phyloP scores from a whole-genome alignment of 1,140 invertebrate genomes.

The Galleria mellonella region DNA sequence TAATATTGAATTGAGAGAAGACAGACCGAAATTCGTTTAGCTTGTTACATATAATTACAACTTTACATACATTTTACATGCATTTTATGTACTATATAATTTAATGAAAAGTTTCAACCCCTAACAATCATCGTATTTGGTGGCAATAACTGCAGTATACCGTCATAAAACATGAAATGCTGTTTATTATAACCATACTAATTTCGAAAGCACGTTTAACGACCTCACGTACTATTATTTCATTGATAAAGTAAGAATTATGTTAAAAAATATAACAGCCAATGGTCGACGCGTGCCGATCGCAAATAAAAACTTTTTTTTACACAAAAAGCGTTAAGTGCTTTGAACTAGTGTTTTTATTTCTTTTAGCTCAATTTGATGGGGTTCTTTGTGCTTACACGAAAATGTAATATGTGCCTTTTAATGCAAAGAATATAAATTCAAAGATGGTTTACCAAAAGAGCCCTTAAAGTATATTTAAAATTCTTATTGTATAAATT shows the following conservation, averaged over 20 bases:
- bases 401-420: no score
- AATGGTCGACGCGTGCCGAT: not conserved
- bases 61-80: no score
- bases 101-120: not conserved
- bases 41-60: no score
- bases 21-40: no score
- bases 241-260: conserved; percentile 6
- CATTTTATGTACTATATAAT: not conserved
- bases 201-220: not conserved
- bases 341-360: no score
- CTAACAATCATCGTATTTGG: not conserved
- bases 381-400: no score
- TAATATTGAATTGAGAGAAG: no score
- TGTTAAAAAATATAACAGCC: conserved; percentile 1
- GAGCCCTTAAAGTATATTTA: no score
- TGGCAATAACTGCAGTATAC: not conserved
- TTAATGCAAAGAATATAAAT: no score
- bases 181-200: conserved; percentile 1
- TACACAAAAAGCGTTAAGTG: not conserved
- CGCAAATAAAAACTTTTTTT: conserved; percentile 3
- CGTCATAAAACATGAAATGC: not conserved
- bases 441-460: no score
- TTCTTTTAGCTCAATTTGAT: no score
- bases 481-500: no score
- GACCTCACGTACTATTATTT: conserved; percentile 3